phyloP scores from a whole-genome alignment of 2,888 invertebrate species.

The Caenorhabditis becei region DNA sequence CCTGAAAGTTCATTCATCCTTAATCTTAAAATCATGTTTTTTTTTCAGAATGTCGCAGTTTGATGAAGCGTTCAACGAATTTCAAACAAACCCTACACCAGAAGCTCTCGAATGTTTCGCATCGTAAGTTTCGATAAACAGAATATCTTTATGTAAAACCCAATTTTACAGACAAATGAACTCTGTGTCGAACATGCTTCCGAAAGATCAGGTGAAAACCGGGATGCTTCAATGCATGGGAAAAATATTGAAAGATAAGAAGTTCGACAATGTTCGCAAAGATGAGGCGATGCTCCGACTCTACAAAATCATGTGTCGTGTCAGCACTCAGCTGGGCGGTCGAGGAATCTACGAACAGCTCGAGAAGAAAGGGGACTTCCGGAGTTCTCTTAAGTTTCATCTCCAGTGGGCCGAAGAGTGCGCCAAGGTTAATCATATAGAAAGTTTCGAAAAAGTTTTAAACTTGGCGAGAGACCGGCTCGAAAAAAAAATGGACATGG shows the following conservation, averaged over 20 bases:
- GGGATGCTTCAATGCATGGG: conserved; percentile 17
- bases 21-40: background rate
- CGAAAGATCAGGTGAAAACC: conserved; percentile 20
- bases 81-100: conserved; percentile 14
- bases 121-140: conserved; percentile 23
- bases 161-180: conserved; percentile 39
- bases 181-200: conserved; percentile 21
- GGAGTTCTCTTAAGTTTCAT: conserved; percentile 61
- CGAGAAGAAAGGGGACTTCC: conserved; percentile 62
- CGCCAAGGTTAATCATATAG: conserved; percentile 42
- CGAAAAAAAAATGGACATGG: background rate
- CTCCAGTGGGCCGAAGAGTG: conserved; percentile 66
- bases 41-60: conserved; percentile 18
- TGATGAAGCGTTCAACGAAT: conserved; percentile 15
- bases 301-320: conserved; percentile 64
- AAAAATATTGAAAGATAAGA: conserved; percentile 1
- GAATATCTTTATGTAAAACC: no score
- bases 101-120: conserved; percentile 21
- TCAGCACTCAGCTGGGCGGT: conserved; percentile 63
- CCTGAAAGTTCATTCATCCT: background rate
- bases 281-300: conserved; percentile 49
- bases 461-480: conserved; percentile 31
- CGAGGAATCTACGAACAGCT: conserved; percentile 67
- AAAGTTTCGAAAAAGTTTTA: conserved; percentile 33
- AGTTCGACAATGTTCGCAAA: conserved; percentile 21